Conservation (phyloP, 2,888 invertebrate species). For the Punctoribates punctum region DNA sequence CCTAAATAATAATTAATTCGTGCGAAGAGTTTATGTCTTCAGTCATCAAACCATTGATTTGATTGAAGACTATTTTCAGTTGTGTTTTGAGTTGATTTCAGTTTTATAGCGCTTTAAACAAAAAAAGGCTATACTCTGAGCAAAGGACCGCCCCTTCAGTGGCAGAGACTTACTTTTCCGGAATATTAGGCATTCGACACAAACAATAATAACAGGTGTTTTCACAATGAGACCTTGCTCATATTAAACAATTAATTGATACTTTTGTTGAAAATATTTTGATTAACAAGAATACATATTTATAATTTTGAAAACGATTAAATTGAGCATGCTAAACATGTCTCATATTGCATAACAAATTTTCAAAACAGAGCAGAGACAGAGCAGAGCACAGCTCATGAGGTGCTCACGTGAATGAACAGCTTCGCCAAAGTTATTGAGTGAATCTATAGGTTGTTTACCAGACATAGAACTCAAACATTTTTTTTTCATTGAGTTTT, state of each 20-base stretch:
- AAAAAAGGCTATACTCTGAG: constrained; percentile 12
- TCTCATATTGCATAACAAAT: background rate
- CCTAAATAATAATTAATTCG: background rate
- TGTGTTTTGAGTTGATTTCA: constrained; percentile 22
- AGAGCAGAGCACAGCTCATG: background rate
- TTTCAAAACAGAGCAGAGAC: background rate
- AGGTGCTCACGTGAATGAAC: constrained; percentile 12
- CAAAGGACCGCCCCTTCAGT: background rate
- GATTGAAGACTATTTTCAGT: constrained; percentile 9
- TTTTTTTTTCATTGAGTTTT: background rate
- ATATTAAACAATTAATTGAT: too few relatives aligned
- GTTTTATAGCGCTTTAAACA: constrained; percentile 25
- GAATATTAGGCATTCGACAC: background rate
- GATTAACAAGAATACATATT: too few relatives aligned
- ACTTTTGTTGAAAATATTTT: too few relatives aligned
- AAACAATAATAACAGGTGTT: background rate
- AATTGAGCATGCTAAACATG: background rate
- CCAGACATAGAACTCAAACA: background rate
- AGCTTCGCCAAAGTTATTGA: background rate
- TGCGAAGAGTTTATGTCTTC: background rate
- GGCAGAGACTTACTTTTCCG: background rate
- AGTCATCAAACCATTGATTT: background rate
- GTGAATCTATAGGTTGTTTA: background rate
- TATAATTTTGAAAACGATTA: too few relatives aligned
- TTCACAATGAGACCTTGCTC: background rate